phyloP scores from a whole-genome alignment of 2,113 vertebrate species.

The Ictalurus punctatus region DNA sequence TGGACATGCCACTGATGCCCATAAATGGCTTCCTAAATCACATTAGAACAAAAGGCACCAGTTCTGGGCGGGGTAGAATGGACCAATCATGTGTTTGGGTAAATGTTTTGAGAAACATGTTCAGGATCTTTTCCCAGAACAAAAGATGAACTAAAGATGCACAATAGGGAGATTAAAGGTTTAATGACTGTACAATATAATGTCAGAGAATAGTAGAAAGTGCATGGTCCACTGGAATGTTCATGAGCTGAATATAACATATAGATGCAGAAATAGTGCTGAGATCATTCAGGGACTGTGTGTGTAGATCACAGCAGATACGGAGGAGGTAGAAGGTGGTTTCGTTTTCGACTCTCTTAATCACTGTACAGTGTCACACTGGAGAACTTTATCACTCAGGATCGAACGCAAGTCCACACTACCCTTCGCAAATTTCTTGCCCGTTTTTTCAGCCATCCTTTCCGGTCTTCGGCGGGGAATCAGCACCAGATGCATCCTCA shows the following conservation, averaged over 20 bases:
- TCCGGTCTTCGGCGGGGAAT: constrained; percentile 18
- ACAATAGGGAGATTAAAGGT: constrained; percentile 41
- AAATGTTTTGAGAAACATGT: constrained; percentile 26
- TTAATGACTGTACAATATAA: background rate
- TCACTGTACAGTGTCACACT: background rate
- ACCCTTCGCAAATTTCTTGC: constrained; percentile 23
- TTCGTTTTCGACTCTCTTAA: background rate
- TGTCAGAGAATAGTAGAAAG: constrained; percentile 13
- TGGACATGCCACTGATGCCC: background rate
- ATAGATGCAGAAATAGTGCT: background rate
- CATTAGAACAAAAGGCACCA: constrained; percentile 22
- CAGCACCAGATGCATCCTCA: constrained; percentile 64
- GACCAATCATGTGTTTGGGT: background rate
- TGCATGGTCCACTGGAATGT: constrained; percentile 39
- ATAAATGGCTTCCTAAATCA: constrained; percentile 21
- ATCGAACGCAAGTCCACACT: background rate
- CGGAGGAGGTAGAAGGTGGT: constrained; percentile 38
- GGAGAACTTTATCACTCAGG: constrained; percentile 41
- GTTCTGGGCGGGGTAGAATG: constrained; percentile 17
- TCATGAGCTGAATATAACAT: constrained; percentile 52
- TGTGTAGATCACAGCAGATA: constrained; percentile 57
- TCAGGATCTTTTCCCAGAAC: constrained; percentile 44
- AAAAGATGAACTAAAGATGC: constrained; percentile 39
- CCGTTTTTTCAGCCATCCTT: constrained; percentile 15
- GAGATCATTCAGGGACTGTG: constrained; percentile 31